phyloP scores from a whole-genome alignment of 1,140 invertebrate genomes.

The Elymnias hypermnestra region DNA sequence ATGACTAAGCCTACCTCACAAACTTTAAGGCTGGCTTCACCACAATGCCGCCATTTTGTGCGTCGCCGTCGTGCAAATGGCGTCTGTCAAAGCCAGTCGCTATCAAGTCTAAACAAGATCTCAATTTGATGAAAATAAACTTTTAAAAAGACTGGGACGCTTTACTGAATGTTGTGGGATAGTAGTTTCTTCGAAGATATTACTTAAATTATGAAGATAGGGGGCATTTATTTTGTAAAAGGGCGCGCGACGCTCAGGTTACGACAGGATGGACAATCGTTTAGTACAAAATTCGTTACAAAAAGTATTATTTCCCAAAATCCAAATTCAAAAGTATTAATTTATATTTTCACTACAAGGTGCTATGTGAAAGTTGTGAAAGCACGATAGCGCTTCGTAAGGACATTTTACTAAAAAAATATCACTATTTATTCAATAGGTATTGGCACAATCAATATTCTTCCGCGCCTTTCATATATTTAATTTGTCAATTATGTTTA shows the following conservation, averaged over 20 bases:
- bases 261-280: slow-evolving; percentile 48
- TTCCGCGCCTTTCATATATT: slow-evolving; percentile 47
- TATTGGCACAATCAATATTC: slow-evolving; percentile 58
- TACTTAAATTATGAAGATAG: slow-evolving; percentile 73
- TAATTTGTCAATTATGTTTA: slow-evolving; percentile 44
- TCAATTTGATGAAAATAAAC: slow-evolving; percentile 76
- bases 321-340: slow-evolving; percentile 71
- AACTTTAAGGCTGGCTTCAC: slow-evolving; percentile 55
- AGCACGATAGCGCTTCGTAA: slow-evolving; percentile 33
- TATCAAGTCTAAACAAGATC: slow-evolving; percentile 72
- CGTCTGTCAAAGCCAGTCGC: slow-evolving; percentile 38
- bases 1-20: slow-evolving; percentile 76
- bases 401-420: too few relatives aligned
- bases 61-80: background rate
- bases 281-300: slow-evolving; percentile 71
- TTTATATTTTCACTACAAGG: slow-evolving; percentile 48
- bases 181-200: slow-evolving; percentile 73
- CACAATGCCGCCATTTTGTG: slow-evolving; percentile 24
- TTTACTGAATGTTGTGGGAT: slow-evolving; percentile 76
- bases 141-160: slow-evolving; percentile 75
- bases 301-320: slow-evolving; percentile 73
- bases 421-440: slow-evolving; percentile 12
- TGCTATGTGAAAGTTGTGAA: slow-evolving; percentile 36
- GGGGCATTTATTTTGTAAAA: slow-evolving; percentile 65
- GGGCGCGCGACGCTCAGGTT: slow-evolving; percentile 44